Conservation (phyloP, 2,888 invertebrate species). For the Branchellion lobata region DNA sequence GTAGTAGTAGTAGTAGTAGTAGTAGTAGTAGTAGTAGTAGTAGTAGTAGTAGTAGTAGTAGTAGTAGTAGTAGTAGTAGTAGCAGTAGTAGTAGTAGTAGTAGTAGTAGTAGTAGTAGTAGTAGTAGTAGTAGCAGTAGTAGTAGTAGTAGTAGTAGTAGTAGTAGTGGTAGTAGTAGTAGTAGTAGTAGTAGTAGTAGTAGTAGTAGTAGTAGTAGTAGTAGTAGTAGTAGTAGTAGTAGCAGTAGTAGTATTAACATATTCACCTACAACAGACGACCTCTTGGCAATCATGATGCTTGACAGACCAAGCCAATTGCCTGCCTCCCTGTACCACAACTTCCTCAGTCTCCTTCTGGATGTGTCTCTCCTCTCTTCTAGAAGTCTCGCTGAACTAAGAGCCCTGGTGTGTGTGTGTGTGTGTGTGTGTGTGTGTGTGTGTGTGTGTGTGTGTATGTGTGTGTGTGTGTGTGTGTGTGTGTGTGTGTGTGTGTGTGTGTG, state of each 20-base stretch:
- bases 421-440: slow-evolving; percentile 14
- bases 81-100: slow-evolving; percentile 24
- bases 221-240: no score
- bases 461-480: slow-evolving; percentile 12
- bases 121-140: no score
- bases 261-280: slow-evolving; percentile 65
- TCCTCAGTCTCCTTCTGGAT: slow-evolving; percentile 78
- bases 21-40: slow-evolving; percentile 39
- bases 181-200: slow-evolving; percentile 22
- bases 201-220: slow-evolving; percentile 18
- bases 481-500: slow-evolving; percentile 3
- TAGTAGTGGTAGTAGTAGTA: not conserved
- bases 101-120: slow-evolving; percentile 1
- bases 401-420: slow-evolving; percentile 68
- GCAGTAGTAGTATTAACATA: not conserved
- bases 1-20: slow-evolving; percentile 32
- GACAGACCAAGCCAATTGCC: slow-evolving; percentile 57
- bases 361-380: slow-evolving; percentile 82
- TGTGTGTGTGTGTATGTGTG: slow-evolving; percentile 13
- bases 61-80: slow-evolving; percentile 39
- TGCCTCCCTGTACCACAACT: slow-evolving; percentile 72
- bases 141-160: not conserved
- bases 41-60: slow-evolving; percentile 40
- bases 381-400: slow-evolving; percentile 78
- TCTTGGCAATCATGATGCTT: slow-evolving; percentile 60